These are phyloP conservation scores for Xiphias gladius DNA, from an alignment of 2,113 vertebrate genomes.

Conservation along the genomic window DNA sequence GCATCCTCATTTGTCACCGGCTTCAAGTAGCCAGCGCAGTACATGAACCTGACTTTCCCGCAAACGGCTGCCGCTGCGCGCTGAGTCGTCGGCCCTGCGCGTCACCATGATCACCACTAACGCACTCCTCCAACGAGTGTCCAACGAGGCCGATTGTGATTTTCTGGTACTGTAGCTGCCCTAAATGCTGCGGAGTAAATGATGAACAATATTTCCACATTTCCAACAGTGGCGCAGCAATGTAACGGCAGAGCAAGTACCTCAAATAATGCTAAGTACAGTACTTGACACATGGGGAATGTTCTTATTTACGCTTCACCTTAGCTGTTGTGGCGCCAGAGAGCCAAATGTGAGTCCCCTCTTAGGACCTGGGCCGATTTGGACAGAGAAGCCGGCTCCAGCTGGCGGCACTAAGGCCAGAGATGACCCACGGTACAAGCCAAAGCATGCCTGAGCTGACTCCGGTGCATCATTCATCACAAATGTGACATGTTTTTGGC, in stretches of 20 bases:
- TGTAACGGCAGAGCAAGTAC: too few relatives aligned
- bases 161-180: too few relatives aligned
- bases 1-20: conserved; percentile 49
- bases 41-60: conserved; percentile 9
- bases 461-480: neutral
- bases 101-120: neutral
- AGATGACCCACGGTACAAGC: neutral
- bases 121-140: too few relatives aligned
- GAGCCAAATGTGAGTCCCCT: neutral
- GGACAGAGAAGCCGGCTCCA: neutral
- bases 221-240: too few relatives aligned
- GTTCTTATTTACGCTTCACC: neutral
- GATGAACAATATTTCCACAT: too few relatives aligned
- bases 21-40: neutral
- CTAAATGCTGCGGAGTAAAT: too few relatives aligned
- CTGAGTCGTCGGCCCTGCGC: neutral
- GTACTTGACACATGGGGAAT: neutral
- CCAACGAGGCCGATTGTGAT: too few relatives aligned
- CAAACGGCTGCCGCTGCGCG: conserved; percentile 6
- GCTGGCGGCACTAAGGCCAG: neutral
- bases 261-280: too few relatives aligned
- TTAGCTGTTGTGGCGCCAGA: neutral
- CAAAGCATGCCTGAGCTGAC: neutral
- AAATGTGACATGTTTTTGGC: neutral
- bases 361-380: neutral